Percentiles rank a stretch among this genome's conserved stretches.
These are phyloP conservation scores for Camelus dromedarius DNA, from an alignment of 2,113 vertebrate genomes.

Conservation along the genomic window DNA sequence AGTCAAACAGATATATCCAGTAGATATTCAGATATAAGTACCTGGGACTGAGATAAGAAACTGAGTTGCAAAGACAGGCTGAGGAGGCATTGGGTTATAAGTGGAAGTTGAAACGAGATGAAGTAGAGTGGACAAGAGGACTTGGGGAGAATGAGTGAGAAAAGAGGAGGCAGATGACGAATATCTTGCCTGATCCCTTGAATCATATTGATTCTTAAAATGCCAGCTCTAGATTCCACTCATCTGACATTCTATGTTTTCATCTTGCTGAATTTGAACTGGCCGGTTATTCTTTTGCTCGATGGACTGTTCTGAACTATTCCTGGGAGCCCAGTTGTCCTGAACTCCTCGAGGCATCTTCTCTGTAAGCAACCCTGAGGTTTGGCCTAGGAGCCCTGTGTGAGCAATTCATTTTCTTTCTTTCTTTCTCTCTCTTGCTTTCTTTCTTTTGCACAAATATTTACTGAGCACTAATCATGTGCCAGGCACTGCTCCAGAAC, in stretches of 20 bases:
- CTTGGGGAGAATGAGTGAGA: background rate
- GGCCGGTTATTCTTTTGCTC: background rate
- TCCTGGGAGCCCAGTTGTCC: background rate
- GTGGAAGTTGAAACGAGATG: background rate
- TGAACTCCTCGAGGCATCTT: background rate
- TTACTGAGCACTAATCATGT: background rate
- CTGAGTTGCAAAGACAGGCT: background rate
- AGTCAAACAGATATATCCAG: background rate
- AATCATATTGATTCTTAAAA: background rate
- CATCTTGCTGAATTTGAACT: background rate
- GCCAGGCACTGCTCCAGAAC: constrained; percentile 5
- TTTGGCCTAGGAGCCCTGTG: background rate
- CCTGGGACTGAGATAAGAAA: background rate
- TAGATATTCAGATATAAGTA: background rate
- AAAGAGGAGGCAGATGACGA: background rate
- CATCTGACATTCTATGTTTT: background rate
- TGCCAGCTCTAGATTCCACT: background rate
- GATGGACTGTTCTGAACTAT: background rate
- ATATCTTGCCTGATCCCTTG: background rate
- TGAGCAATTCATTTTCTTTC: background rate
- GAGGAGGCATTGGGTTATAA: background rate
- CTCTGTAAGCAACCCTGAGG: background rate
- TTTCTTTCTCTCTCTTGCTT: background rate
- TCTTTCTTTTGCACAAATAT: constrained; percentile 16
- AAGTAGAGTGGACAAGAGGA: background rate